phyloP scores from a whole-genome alignment of 1,140 invertebrate genomes.

The Temnothorax longispinosus region DNA sequence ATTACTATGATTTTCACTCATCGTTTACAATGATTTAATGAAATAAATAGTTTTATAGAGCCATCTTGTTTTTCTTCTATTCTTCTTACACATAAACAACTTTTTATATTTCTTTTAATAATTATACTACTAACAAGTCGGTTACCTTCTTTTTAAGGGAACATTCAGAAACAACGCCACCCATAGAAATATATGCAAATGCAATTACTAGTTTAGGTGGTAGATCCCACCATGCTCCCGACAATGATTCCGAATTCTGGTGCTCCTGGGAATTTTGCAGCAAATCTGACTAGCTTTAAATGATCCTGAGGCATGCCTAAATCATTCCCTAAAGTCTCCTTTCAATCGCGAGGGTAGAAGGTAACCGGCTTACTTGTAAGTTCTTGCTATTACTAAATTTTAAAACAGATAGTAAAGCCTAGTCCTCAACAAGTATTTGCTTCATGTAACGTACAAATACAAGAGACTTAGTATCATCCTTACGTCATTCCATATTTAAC shows the following conservation, averaged over 20 bases:
- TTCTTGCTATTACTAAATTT: background rate
- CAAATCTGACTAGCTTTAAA: no score
- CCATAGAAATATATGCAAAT: no score
- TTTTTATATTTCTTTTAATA: slow-evolving; percentile 5
- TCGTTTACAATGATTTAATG: background rate
- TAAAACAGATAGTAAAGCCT: slow-evolving; percentile 27
- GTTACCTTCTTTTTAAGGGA: no score
- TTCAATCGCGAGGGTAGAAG: no score
- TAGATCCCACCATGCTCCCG: no score
- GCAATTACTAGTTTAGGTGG: no score
- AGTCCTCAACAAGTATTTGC: background rate
- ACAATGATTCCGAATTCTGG: no score
- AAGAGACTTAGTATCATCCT: slow-evolving; percentile 80
- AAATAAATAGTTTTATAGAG: slow-evolving; percentile 26
- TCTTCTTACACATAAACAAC: background rate
- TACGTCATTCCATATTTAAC: slow-evolving; percentile 94
- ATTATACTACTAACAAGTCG: background rate
- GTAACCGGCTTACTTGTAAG: background rate
- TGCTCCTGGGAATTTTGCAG: no score
- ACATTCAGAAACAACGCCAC: no score
- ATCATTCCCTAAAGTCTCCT: no score
- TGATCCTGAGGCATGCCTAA: no score
- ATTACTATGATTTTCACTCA: background rate
- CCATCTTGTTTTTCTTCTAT: slow-evolving; percentile 4
- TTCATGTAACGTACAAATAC: slow-evolving; percentile 55